Base-by-base conservation (phyloP, 2,113 vertebrate species). In the Pitta sordida region DNA sequence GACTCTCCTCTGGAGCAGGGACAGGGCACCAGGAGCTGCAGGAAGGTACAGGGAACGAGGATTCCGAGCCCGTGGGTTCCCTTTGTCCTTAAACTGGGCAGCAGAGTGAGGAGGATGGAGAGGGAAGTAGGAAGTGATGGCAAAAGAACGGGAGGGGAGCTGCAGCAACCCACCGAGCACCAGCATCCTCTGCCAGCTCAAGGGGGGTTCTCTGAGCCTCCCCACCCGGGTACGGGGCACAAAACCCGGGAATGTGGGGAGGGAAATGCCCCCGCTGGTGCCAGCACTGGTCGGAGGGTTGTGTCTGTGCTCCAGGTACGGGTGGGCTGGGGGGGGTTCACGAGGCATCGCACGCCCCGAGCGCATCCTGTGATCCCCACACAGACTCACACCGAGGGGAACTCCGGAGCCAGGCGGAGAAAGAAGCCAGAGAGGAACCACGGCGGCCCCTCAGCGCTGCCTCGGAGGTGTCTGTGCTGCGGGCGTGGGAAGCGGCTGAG, bases 11-110 rank as follows among this genome's bases (percentile, higher is more conserved):
- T 6, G 15, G 52, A 58, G 64, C 59, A 39, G 59, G 67, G 41
- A 74, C 13, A 7, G 4, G 0, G 2, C 0, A 0, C 34, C 11
- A 6, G 19, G 27, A 0, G 4, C 46, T 62, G 60, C 32, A 10
- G 7, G 27, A n/a, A 52, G n/a, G 15, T 0, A 6, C 36, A 75
- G 27, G 65, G 41, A 52, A 34, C 10, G 12, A 83, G 39, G n/a
- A 48, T 11, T n/a, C 5, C 2, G 8, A 13, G 48, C 1, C 3
- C 59, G 90, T 22, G 46, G n/a, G 46, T 3, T 24, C 49, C 41
- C 6, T 58, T 39, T 14, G 4, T 49, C 37, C 41, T 68, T 32
- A 56, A 60, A 60, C 30, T 3, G 10, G 29, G 34, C 16, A 44
- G 56, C 32, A 63, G 34, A 22, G 17, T 0, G 4, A 64, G 37